These are phyloP conservation scores for cattle (Bos taurus) DNA, from an alignment of 2,113 vertebrate species.

Conservation along the genomic window DNA sequence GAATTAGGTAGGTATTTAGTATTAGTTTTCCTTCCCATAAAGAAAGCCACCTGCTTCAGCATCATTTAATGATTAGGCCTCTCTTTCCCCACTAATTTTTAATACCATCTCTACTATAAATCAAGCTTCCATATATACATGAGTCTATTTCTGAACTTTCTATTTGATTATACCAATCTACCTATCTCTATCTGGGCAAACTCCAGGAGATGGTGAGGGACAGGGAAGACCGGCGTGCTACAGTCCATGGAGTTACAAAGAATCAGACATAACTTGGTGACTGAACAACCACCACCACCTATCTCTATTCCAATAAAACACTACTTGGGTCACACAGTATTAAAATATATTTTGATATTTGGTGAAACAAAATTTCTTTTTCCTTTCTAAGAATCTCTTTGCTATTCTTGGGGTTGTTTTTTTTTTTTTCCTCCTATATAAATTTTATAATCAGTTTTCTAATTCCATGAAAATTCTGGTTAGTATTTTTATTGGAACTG, in stretches of 20 bases:
- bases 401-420: not conserved
- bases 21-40: not conserved
- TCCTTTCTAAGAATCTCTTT: conserved; percentile 5
- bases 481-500: conserved; percentile 19
- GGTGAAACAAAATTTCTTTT: not conserved
- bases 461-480: conserved; percentile 30
- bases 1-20: not conserved
- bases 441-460: conserved; percentile 26
- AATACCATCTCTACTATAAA: not conserved
- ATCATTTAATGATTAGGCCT: not conserved
- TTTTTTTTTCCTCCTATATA: not conserved
- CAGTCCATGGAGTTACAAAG: not conserved
- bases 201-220: not conserved
- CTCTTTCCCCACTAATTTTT: not conserved
- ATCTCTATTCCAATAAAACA: not conserved
- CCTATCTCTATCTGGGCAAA: not conserved
- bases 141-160: not conserved
- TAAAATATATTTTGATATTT: conserved; percentile 1
- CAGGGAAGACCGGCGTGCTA: not conserved
- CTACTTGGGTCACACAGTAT: not conserved
- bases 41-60: not conserved
- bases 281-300: not conserved
- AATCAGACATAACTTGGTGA: not conserved
- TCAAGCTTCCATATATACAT: not conserved
- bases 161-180: not conserved